Evolutionary conservation across 2,888 invertebrate genomes (phyloP).

Genomic region (Ischnus inquisitorius): DNA sequence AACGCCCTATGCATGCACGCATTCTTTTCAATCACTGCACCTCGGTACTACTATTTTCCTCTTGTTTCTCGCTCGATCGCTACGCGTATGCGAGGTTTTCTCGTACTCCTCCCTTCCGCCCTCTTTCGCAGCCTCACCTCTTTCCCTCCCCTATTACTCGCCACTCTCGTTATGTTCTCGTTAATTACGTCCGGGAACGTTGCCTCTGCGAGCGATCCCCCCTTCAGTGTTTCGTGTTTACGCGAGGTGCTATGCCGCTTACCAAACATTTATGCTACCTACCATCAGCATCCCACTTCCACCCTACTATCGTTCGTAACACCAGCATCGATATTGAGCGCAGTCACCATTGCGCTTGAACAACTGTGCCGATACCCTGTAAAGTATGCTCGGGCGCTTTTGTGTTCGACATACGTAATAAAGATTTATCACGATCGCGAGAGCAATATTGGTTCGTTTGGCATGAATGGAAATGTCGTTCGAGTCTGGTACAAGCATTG

Average conservation of each 20-base stretch:
- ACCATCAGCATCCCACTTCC: constrained; percentile 20
- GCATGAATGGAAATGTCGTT: constrained; percentile 15
- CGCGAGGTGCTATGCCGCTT: constrained; percentile 50
- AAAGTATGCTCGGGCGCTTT: constrained; percentile 50
- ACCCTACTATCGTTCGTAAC: constrained; percentile 1
- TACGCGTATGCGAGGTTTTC: neutral
- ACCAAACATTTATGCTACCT: constrained; percentile 62
- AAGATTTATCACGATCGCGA: constrained; percentile 42
- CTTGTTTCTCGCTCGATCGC: neutral
- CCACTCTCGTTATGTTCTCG: constrained; percentile 63
- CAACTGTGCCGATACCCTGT: constrained; percentile 46
- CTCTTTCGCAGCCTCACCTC: neutral
- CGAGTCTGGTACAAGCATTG: neutral
- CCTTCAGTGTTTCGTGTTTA: constrained; percentile 49
- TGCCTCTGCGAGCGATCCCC: constrained; percentile 14
- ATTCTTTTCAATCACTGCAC: constrained; percentile 53
- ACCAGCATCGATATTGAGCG: constrained; percentile 41
- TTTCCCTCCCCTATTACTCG: constrained; percentile 34
- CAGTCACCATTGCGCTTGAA: constrained; percentile 38
- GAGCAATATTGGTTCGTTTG: constrained; percentile 29
- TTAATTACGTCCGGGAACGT: constrained; percentile 67
- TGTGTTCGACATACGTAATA: constrained; percentile 53
- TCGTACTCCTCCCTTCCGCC: neutral
- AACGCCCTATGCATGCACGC: constrained; percentile 9
- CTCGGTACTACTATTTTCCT: constrained; percentile 30